These are phyloP conservation scores for Opisthocomus hoazin DNA, from an alignment of 2,113 vertebrate genomes.

Conservation along the genomic window DNA sequence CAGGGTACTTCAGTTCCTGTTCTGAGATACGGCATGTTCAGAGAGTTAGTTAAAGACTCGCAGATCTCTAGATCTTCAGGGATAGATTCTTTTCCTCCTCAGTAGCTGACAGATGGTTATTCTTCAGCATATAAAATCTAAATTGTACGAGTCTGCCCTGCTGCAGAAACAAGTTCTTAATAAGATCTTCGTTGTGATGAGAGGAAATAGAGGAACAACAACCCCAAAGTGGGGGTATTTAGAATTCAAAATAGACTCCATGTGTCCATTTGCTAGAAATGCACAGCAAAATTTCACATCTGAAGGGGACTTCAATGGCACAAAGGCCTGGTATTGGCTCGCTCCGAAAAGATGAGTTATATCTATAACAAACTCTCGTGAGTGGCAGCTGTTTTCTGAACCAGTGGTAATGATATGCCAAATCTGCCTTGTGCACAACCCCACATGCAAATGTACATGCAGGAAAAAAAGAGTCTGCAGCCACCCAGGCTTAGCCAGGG, in stretches of 20 bases:
- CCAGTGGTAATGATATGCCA: neutral
- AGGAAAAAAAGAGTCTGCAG: neutral
- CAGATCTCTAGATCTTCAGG: slow-evolving; percentile 18
- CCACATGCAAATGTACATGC: neutral
- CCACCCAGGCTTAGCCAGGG: neutral
- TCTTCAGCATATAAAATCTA: slow-evolving; percentile 51
- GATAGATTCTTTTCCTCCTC: slow-evolving; percentile 26
- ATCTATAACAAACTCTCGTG: neutral
- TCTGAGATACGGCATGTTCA: neutral
- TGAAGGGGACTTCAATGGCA: neutral
- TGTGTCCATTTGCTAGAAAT: neutral
- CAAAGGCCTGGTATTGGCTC: neutral
- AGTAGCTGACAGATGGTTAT: slow-evolving; percentile 61
- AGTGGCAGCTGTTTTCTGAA: neutral
- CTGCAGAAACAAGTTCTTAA: slow-evolving; percentile 36
- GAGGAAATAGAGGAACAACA: slow-evolving; percentile 42
- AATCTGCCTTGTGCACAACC: neutral
- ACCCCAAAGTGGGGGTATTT: neutral
- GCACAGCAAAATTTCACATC: neutral
- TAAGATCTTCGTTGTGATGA: slow-evolving; percentile 43
- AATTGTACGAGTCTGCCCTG: neutral
- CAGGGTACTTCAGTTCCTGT: slow-evolving; percentile 47
- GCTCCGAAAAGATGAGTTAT: neutral
- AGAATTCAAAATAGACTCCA: slow-evolving; percentile 30
- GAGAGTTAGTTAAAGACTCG: slow-evolving; percentile 3